Evolutionary conservation across 1,140 invertebrate genomes (phyloP).

Genomic region (Cydia amplana): DNA sequence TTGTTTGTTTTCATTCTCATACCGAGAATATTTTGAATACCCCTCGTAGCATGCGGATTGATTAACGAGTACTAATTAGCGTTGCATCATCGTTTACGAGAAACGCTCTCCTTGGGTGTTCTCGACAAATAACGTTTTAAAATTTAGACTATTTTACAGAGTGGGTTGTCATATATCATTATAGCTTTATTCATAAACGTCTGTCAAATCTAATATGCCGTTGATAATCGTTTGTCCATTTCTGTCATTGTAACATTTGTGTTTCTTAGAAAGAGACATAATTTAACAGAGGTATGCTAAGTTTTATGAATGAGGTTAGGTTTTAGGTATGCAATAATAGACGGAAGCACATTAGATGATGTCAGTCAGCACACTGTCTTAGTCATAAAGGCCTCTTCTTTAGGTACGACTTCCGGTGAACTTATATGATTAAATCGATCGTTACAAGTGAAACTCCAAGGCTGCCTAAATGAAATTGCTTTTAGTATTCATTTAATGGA

Average conservation of each 20-base stretch:
- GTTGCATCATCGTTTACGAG: constrained; percentile 9
- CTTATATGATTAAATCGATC: constrained; percentile 1
- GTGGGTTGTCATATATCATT: not conserved
- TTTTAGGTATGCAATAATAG: not conserved
- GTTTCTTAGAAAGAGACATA: no score
- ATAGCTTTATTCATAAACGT: not conserved
- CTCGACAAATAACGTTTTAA: not conserved
- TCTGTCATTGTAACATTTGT: no score
- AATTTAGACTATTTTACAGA: not conserved
- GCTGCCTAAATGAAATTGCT: constrained; percentile 2
- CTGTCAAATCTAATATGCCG: not conserved
- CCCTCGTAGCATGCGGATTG: constrained; percentile 19
- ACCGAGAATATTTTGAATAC: no score
- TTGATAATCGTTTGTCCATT: no score
- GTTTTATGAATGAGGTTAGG: not conserved
- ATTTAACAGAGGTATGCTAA: no score
- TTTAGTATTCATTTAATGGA: not conserved
- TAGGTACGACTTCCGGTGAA: not conserved
- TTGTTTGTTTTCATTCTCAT: no score
- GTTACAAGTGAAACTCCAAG: not conserved
- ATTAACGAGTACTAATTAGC: constrained; percentile 8
- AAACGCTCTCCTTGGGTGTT: not conserved
- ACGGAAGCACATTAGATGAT: not conserved
- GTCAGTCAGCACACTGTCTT: not conserved
- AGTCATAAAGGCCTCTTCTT: constrained; percentile 8